These are phyloP conservation scores for Liasis olivaceus DNA, from an alignment of 2,797 vertebrate species.

Conservation along the genomic window DNA sequence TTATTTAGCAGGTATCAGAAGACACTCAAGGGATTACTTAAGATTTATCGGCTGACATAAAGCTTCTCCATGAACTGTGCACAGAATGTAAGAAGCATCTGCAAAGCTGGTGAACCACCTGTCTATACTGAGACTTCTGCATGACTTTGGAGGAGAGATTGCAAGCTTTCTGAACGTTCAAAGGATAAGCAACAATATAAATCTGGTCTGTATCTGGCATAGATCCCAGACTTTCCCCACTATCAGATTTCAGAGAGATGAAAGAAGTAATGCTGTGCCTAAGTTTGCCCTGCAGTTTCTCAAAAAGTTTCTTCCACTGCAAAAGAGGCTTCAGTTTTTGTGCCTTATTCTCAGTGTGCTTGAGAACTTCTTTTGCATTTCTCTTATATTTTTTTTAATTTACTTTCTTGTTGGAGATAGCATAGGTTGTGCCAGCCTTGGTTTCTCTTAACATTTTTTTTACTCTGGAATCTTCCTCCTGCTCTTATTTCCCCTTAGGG, in stretches of 20 bases:
- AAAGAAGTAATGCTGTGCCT: background rate
- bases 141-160: background rate
- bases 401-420: too few relatives aligned
- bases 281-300: background rate
- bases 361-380: background rate
- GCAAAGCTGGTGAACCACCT: background rate
- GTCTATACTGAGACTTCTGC: background rate
- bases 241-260: background rate
- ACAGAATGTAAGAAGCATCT: background rate
- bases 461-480: too few relatives aligned
- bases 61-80: background rate
- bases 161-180: background rate
- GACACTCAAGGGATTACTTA: background rate
- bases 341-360: background rate
- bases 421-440: too few relatives aligned
- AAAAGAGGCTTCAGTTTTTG: background rate
- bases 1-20: background rate
- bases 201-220: fast-evolving
- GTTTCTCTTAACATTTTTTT: too few relatives aligned
- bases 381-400: background rate
- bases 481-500: too few relatives aligned
- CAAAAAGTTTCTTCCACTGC: background rate
- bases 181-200: conserved; percentile 30
- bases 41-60: background rate
- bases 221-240: background rate